Evolutionary conservation across 2,888 invertebrate genomes (phyloP).

Genomic region (Pseudanteris insignis): DNA sequence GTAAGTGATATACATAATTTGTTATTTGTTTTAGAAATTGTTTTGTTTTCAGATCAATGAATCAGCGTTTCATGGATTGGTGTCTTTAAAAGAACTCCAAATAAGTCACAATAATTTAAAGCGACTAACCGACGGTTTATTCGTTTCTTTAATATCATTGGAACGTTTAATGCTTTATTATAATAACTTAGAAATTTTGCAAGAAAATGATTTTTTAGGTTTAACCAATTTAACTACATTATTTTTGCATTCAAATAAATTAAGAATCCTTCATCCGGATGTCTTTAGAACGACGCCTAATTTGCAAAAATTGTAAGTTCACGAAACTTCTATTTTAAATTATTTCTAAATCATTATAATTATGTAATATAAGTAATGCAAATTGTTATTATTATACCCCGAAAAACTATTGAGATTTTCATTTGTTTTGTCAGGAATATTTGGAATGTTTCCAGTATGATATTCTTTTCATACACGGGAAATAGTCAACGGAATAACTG

Average conservation of each 20-base stretch:
- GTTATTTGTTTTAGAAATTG: no score
- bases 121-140: constrained; percentile 70
- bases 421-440: no score
- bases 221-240: constrained; percentile 74
- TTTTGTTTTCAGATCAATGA: constrained; percentile 56
- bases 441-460: no score
- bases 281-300: constrained; percentile 73
- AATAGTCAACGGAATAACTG: no score
- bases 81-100: constrained; percentile 72
- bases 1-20: no score
- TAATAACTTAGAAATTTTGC: constrained; percentile 74
- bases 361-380: no score
- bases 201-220: constrained; percentile 72
- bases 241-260: constrained; percentile 76
- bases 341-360: no score
- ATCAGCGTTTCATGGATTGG: constrained; percentile 52
- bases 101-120: constrained; percentile 75
- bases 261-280: constrained; percentile 73
- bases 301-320: constrained; percentile 75
- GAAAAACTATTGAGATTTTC: no score
- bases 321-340: constrained; percentile 56
- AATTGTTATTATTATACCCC: no score
- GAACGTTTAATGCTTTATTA: constrained; percentile 76
- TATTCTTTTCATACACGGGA: no score
- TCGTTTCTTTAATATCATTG: constrained; percentile 70